Evolutionary conservation across 2,113 vertebrate genomes (phyloP).

Genomic region (Phalacrocorax carbo): DNA sequence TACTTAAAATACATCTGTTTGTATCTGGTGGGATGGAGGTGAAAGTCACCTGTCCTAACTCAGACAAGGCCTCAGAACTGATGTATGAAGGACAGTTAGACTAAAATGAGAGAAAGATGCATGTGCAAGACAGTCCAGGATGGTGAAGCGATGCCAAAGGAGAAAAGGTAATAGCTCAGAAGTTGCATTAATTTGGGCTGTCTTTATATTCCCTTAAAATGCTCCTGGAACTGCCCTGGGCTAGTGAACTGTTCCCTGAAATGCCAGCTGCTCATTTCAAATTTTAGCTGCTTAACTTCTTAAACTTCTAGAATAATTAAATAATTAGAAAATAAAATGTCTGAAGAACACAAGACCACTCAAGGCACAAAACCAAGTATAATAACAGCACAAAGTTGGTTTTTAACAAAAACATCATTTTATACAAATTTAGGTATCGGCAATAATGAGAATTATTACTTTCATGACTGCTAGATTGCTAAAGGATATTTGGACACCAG

Average conservation of each 20-base stretch:
- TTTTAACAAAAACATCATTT: constrained; percentile 37
- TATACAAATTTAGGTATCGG: constrained; percentile 4
- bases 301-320: neutral
- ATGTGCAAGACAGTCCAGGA: neutral
- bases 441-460: constrained; percentile 51
- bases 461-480: constrained; percentile 46
- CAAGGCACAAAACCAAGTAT: constrained; percentile 2
- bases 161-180: neutral
- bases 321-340: neutral
- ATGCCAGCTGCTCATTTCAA: neutral
- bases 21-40: neutral
- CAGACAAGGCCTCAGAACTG: neutral
- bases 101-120: neutral
- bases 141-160: neutral
- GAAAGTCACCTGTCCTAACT: neutral
- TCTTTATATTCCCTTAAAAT: neutral
- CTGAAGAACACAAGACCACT: neutral
- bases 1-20: neutral
- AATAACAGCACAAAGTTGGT: neutral
- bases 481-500: constrained; percentile 51
- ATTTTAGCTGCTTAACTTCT: neutral
- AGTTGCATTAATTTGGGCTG: neutral
- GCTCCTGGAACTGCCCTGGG: neutral
- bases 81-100: neutral
- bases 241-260: neutral